Percentiles rank a stretch among this genome's conserved stretches.
phyloP scores from a whole-genome alignment of 2,888 invertebrate species.

The Pherbina coryleti region DNA sequence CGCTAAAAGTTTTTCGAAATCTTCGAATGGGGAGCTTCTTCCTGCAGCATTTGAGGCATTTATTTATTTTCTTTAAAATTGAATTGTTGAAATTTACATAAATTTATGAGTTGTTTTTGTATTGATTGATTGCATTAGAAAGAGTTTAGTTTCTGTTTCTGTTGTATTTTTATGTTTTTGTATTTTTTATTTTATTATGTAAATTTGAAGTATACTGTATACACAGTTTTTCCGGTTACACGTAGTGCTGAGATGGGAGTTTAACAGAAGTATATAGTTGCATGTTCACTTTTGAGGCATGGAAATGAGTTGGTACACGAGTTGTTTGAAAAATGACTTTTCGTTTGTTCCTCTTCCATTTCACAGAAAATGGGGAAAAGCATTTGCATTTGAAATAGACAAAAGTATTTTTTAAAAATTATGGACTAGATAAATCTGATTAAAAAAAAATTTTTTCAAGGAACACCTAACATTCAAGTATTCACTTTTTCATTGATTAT shows the following conservation, averaged over 20 bases:
- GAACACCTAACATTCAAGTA: too few species aligned
- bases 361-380: too few species aligned
- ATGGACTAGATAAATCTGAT: too few species aligned
- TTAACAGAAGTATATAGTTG: constrained; percentile 30
- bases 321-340: background rate
- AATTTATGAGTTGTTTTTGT: constrained; percentile 54
- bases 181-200: constrained; percentile 57
- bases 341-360: too few species aligned
- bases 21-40: background rate
- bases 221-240: constrained; percentile 18
- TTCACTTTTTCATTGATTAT: too few species aligned
- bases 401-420: too few species aligned
- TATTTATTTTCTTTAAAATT: constrained; percentile 39
- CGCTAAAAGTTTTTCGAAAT: constrained; percentile 40
- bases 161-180: constrained; percentile 34
- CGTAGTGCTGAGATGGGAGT: background rate
- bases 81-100: constrained; percentile 58
- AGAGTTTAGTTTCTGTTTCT: constrained; percentile 44
- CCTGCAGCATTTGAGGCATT: background rate
- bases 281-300: background rate
- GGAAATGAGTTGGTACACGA: background rate
- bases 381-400: too few species aligned
- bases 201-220: constrained; percentile 57
- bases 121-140: constrained; percentile 11
- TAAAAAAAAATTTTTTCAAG: too few species aligned